Base-by-base conservation (phyloP, 1,140 invertebrate genomes). In the Magallana gigas region DNA sequence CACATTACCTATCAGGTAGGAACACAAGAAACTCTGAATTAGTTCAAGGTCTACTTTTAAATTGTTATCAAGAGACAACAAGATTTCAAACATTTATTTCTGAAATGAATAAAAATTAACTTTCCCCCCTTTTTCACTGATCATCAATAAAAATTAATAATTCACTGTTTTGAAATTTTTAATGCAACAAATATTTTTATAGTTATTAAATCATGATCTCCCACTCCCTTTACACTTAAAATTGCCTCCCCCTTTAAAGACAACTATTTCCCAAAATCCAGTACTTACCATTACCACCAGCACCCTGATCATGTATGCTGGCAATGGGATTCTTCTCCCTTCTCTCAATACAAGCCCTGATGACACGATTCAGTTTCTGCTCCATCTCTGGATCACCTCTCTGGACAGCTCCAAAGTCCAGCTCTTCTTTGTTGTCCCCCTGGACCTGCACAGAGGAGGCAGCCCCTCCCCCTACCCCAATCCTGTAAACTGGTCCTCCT, bases 351-450 rank as follows among this genome's bases (percentile, higher is more conserved):
- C 99, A 99, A 5, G 97, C 98, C 89, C 98, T 96, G 0, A 99
- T 97, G 8, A 99, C 96, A 88, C 99, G 95, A 94, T 99, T 99
- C 12, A 99, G 93, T 95, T 99, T 99, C 93, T 99, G 98, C 91
- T 99, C 98, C 98, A 99, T 99, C 96, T 99, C 98, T 1, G 98
- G 97, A 96, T 99, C 98, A 60, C 98, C 98, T 95, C 99, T 96
- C 95, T 99, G 99, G 0, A 99, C 99, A 5, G 99, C 99, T 91
- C 97, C 98, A 92, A 99, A 99, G 95, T 99, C 98, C 7, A 99
- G 94, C 87, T 98, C 97, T 2, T 96, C 87, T 91, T 97, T 97
- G 91, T 98, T 97, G 87, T 98, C 97, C 71, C 97, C 98, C 92
- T 97, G 97, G 5, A 98, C 97, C 84, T 98, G 97, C n/a, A 99